phyloP scores from a whole-genome alignment of 2,797 vertebrate genomes.

The Choloepus didactylus region DNA sequence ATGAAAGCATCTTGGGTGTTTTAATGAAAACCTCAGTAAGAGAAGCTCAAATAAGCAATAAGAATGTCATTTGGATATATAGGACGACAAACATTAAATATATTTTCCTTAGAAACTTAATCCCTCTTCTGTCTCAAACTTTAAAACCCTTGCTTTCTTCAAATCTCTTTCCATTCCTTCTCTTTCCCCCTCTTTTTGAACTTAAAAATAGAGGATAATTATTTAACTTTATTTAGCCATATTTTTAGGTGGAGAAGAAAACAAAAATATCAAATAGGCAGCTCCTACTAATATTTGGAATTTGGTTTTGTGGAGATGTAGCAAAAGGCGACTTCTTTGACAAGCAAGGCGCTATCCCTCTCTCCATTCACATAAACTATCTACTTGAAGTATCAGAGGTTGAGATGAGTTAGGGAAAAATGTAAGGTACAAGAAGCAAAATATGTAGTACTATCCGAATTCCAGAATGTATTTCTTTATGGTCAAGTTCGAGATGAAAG shows the following conservation, averaged over 20 bases:
- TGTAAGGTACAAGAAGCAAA: not conserved
- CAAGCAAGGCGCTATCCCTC: not conserved
- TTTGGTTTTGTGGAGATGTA: not conserved
- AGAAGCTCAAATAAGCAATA: not conserved
- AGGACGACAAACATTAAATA: no score
- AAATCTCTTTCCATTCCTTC: not conserved
- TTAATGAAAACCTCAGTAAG: not conserved
- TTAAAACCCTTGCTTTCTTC: not conserved
- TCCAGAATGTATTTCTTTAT: not conserved
- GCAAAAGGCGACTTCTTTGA: not conserved
- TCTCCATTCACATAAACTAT: not conserved
- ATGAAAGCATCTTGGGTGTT: not conserved
- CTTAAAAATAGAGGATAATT: slow-evolving; percentile 2
- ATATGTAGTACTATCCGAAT: not conserved
- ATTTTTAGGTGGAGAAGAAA: slow-evolving; percentile 24
- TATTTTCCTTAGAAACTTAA: not conserved
- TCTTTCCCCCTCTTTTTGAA: not conserved
- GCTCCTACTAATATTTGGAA: not conserved
- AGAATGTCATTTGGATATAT: not conserved
- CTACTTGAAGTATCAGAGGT: not conserved
- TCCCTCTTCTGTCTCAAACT: not conserved
- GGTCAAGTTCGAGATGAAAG: not conserved
- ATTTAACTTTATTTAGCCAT: not conserved
- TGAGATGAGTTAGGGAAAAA: not conserved
- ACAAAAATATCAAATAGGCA: not conserved